Evolutionary conservation across 2,797 vertebrate species (phyloP).

Genomic region (Otolemur crassicaudatus): DNA sequence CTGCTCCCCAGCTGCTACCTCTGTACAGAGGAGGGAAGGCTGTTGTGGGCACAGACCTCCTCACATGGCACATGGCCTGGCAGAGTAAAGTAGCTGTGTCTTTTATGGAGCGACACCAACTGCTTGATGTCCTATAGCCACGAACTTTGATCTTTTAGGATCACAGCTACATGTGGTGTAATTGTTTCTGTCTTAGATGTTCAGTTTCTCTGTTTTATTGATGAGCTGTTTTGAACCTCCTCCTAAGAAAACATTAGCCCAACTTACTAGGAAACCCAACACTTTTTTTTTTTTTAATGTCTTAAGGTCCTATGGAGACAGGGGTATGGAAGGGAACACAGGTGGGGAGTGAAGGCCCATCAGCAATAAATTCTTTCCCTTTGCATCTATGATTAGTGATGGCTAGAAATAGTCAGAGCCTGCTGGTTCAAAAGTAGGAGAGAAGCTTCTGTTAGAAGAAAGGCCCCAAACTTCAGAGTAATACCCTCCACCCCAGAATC

Average conservation of each 20-base stretch:
- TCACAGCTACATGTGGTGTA: neutral
- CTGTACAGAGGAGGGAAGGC: neutral
- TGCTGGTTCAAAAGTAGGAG: neutral
- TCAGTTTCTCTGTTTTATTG: neutral
- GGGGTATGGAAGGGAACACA: neutral
- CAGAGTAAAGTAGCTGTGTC: neutral
- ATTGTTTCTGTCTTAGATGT: neutral
- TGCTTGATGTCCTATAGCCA: neutral
- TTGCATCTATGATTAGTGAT: neutral
- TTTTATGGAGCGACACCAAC: neutral
- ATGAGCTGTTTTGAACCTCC: neutral
- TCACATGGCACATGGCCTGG: rapidly evolving
- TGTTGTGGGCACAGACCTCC: neutral
- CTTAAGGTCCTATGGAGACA: neutral
- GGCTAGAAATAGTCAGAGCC: neutral
- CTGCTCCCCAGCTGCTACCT: neutral
- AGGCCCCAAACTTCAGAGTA: neutral
- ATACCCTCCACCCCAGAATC: neutral
- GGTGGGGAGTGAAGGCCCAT: neutral
- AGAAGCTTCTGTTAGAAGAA: neutral
- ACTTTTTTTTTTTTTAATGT: constrained; percentile 12
- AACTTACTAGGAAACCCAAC: neutral
- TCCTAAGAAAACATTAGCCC: neutral
- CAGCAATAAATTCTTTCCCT: neutral
- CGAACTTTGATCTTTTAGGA: neutral